Evolutionary conservation across 1,140 invertebrate species (phyloP).

Genomic region (Drosophila truncata): DNA sequence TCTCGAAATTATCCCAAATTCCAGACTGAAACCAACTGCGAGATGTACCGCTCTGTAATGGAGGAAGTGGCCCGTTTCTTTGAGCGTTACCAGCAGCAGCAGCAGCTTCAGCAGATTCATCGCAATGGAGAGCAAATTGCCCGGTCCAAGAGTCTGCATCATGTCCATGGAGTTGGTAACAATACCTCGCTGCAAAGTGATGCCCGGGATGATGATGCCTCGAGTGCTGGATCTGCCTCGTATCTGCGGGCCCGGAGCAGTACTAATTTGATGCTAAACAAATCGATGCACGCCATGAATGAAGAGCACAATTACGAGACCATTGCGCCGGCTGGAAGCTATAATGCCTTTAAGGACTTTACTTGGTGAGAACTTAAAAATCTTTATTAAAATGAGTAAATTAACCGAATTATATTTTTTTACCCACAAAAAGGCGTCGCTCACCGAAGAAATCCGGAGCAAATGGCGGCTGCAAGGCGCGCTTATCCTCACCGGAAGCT

Average conservation of each 20-base stretch:
- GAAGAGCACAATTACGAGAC: constrained; percentile 75
- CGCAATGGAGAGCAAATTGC: constrained; percentile 70
- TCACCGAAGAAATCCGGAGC: constrained; percentile 71
- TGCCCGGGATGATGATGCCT: constrained; percentile 67
- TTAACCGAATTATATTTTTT: not conserved
- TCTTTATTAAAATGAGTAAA: not conserved
- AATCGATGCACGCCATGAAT: constrained; percentile 71
- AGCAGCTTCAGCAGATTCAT: constrained; percentile 48
- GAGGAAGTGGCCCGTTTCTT: constrained; percentile 91
- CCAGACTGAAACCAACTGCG: constrained; percentile 91
- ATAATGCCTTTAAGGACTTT: constrained; percentile 86
- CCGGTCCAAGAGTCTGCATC: constrained; percentile 86
- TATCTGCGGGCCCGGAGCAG: constrained; percentile 85
- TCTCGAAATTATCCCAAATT: not conserved
- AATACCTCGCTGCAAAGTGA: constrained; percentile 45
- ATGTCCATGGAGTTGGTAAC: constrained; percentile 83
- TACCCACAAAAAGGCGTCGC: constrained; percentile 59
- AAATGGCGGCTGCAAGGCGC: constrained; percentile 45
- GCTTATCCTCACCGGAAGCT: constrained; percentile 71
- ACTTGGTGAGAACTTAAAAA: constrained; percentile 83
- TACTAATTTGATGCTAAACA: constrained; percentile 77
- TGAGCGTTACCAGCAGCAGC: constrained; percentile 87
- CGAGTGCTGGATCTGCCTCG: constrained; percentile 33
- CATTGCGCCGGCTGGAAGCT: constrained; percentile 75
- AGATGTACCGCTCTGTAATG: constrained; percentile 92